phyloP scores from a whole-genome alignment of 2,113 vertebrate species.

The Rattus rattus region DNA sequence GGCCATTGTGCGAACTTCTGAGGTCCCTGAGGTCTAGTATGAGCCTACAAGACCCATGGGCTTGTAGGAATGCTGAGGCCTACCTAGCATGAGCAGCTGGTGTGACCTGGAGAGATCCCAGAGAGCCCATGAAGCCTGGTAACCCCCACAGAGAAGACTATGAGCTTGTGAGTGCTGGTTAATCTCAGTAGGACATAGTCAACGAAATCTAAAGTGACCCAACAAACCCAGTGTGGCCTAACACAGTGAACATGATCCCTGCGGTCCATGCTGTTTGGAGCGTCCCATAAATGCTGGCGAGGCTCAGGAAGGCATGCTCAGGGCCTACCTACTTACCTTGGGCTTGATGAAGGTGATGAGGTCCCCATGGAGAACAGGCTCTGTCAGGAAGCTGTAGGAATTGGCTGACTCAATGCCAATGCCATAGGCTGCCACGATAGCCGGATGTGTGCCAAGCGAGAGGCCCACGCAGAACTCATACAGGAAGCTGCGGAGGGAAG shows the following conservation, averaged over 20 bases:
- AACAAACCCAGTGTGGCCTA: background rate
- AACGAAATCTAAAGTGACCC: background rate
- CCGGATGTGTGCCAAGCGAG: slow-evolving; percentile 91
- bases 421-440: slow-evolving; percentile 93
- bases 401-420: slow-evolving; percentile 93
- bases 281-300: accelerated
- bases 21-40: background rate
- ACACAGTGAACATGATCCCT: accelerated
- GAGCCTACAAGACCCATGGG: too few species aligned
- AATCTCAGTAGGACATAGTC: accelerated
- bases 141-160: background rate
- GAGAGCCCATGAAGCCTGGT: background rate
- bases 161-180: background rate
- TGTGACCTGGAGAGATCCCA: background rate
- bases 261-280: accelerated
- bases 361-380: slow-evolving; percentile 93
- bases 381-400: slow-evolving; percentile 94
- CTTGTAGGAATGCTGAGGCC: background rate
- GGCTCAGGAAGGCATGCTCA: accelerated
- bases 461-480: slow-evolving; percentile 96
- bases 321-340: slow-evolving; percentile 85
- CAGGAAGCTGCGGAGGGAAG: slow-evolving; percentile 94
- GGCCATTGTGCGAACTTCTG: background rate
- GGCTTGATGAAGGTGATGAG: slow-evolving; percentile 95
- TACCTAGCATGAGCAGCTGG: too few species aligned